A percentile compares a stretch with the other conserved stretches of the same genome.
Evolutionary conservation across 2,113 vertebrate genomes (phyloP).

Genomic region (Capricornis sumatraensis): DNA sequence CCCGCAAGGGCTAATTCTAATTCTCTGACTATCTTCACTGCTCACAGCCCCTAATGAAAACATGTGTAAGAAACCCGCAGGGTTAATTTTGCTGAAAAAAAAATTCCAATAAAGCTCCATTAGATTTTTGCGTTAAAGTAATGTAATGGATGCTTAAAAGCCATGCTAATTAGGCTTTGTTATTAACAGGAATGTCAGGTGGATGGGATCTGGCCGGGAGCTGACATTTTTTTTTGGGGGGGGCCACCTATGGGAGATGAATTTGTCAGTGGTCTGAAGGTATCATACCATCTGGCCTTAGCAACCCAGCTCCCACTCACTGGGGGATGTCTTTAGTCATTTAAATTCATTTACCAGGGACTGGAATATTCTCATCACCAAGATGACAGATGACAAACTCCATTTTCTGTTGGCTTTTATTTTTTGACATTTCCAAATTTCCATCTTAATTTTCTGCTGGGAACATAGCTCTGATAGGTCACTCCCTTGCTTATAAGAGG

Average conservation of each 20-base stretch:
- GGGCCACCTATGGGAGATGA: slow-evolving; percentile 56
- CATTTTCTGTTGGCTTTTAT: background rate
- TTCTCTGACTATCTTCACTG: slow-evolving; percentile 71
- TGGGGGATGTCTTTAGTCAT: background rate
- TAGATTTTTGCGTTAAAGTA: slow-evolving; percentile 83
- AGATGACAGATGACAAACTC: background rate
- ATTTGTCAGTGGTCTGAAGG: slow-evolving; percentile 46
- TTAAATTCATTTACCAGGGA: slow-evolving; percentile 7
- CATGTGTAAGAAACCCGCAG: slow-evolving; percentile 81
- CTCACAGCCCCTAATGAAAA: slow-evolving; percentile 81
- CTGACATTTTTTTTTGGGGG: slow-evolving; percentile 68
- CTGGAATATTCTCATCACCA: background rate
- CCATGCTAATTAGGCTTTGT: slow-evolving; percentile 84
- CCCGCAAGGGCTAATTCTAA: slow-evolving; percentile 75
- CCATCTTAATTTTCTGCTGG: background rate
- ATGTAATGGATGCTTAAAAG: slow-evolving; percentile 84
- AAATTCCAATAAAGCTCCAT: slow-evolving; percentile 79
- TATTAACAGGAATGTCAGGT: slow-evolving; percentile 82
- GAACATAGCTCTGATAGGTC: background rate
- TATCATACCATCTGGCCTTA: background rate
- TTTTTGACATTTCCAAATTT: background rate
- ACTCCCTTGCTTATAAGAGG: background rate
- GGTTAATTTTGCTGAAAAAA: slow-evolving; percentile 82
- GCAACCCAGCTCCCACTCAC: background rate
- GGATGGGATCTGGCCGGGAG: slow-evolving; percentile 76